These are phyloP conservation scores for Gorilla gorilla DNA, from an alignment of 2,113 vertebrate species.

Conservation along the genomic window DNA sequence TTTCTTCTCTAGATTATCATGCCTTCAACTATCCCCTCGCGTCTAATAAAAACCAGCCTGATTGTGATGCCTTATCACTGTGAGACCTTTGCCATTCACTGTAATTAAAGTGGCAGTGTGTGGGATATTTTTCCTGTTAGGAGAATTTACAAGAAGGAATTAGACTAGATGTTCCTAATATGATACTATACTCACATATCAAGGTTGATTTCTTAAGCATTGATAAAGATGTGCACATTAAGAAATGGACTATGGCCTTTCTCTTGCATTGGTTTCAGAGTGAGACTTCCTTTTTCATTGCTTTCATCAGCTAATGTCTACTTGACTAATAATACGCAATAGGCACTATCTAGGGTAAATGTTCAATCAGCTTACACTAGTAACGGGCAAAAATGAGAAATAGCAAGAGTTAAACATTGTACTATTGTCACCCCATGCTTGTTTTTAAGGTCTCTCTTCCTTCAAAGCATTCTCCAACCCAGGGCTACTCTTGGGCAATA, in stretches of 20 bases:
- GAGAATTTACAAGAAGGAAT: conserved; percentile 17
- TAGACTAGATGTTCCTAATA: not conserved
- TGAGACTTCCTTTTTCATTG: not conserved
- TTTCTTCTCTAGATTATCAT: conserved; percentile 52
- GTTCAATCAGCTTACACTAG: not conserved
- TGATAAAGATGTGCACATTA: not conserved
- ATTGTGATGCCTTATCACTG: not conserved
- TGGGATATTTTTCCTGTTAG: not conserved
- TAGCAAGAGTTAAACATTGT: not conserved
- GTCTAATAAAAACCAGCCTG: conserved; percentile 43
- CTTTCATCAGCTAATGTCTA: not conserved
- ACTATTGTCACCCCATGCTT: no score
- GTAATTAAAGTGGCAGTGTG: not conserved
- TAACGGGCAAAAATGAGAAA: not conserved
- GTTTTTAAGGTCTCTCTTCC: not conserved
- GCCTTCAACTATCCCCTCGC: conserved; percentile 26
- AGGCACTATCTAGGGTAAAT: not conserved
- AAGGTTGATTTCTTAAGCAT: not conserved
- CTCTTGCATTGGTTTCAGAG: not conserved
- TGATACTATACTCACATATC: not conserved
- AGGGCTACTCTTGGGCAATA: not conserved
- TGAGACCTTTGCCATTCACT: conserved; percentile 3
- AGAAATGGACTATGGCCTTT: not conserved
- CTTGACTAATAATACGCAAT: not conserved
- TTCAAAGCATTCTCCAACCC: not conserved